Evolutionary conservation across 1,140 invertebrate genomes (phyloP), one percentile per base, ranked within the genome.

Genomic region (Camponotus pennsylvanicus): DNA sequence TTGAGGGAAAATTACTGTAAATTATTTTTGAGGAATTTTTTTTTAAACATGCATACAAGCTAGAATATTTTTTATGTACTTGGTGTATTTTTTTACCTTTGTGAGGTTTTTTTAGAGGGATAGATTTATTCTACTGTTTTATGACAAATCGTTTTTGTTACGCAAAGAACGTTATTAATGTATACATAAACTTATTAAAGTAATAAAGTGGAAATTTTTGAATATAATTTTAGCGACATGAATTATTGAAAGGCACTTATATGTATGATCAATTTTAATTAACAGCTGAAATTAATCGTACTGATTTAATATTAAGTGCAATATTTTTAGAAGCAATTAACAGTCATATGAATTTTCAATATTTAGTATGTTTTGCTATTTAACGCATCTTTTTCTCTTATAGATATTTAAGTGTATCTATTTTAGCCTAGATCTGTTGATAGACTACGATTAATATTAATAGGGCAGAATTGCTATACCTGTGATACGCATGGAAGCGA

Each of bases 401-500:
- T 34, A 55, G 5, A 9, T 55, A 6, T 34, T 55, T 37, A 37
- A 55, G 6, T 49, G 1, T 21, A 27, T 76, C 40, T 27, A 59
- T 27, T 61, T 76, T 15, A 42, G 2, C 0, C 6, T 7, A 15
- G 4, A 13, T 18, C 8, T 40, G 7, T 76, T 27, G 21, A 21
- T 66, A 15, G 8, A 69, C 18, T n/a, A 37, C 2, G 32, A n/a
- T 32, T 37, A 40, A 80, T 55, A 27, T 80, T 18, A 55, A 34
- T 13, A 34, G n/a, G n/a, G 13, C 5, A 37, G 37, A 73, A 82
- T 27, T 42, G 55, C 13, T 61, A 42, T 37, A 57, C 79, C 45
- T 45, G 67, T 45, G 64, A 69, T 69, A 55, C 61, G 27, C 40
- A 83, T 73, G 57, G 61, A 34, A 83, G 37, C 57, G 52, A 42